Evolutionary conservation across 2,797 vertebrate genomes (phyloP).

Genomic region (Crocodylus rhombifer): DNA sequence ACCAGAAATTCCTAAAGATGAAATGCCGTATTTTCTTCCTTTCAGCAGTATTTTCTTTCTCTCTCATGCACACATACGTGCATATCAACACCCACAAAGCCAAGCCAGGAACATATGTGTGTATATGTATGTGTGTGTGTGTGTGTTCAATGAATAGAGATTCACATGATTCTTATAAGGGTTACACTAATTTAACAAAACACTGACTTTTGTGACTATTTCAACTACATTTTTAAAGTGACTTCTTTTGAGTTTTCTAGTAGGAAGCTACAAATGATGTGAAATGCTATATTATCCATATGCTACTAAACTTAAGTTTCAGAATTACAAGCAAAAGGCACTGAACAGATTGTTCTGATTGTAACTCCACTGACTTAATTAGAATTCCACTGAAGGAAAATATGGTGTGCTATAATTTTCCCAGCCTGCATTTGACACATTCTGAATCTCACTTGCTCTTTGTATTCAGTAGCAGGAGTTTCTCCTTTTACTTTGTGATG

Average conservation of each 20-base stretch:
- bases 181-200: neutral
- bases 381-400: neutral
- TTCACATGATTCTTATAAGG: neutral
- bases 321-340: neutral
- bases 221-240: neutral
- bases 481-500: rapidly evolving
- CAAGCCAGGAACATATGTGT: neutral
- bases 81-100: neutral
- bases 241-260: neutral
- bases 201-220: neutral
- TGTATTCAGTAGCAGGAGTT: too few species aligned
- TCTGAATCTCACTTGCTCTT: neutral
- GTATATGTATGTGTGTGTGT: too few species aligned
- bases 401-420: neutral
- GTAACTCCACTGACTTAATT: neutral
- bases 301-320: neutral
- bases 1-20: neutral
- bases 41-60: neutral
- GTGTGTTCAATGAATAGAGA: neutral
- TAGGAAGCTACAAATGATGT: neutral
- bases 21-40: neutral
- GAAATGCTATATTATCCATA: rapidly evolving
- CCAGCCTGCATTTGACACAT: neutral
- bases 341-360: neutral
- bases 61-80: rapidly evolving